Evolutionary conservation across 2,113 vertebrate species (phyloP).

Genomic region (Bucco capensis): DNA sequence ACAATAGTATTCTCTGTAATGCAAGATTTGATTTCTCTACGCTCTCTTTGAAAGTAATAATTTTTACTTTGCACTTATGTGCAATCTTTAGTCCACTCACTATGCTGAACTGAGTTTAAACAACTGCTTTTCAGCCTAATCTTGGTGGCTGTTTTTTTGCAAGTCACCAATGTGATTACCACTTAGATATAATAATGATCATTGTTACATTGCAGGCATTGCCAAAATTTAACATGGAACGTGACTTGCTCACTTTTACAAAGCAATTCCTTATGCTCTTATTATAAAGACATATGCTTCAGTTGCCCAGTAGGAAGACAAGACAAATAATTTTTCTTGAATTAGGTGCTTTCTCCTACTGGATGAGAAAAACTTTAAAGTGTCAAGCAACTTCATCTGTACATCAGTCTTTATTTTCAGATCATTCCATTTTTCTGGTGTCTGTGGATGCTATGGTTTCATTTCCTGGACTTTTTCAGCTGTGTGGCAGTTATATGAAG

Average conservation of each 20-base stretch:
- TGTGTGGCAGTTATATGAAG: background rate
- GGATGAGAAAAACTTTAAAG: background rate
- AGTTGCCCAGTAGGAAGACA: background rate
- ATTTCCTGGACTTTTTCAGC: background rate
- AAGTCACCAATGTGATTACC: background rate
- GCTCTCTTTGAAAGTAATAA: background rate
- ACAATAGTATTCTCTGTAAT: background rate
- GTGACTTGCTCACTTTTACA: background rate
- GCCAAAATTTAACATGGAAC: background rate
- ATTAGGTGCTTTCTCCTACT: background rate
- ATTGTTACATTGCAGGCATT: background rate
- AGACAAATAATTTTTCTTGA: background rate
- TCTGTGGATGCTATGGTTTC: background rate
- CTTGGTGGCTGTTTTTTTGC: background rate
- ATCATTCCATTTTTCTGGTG: background rate
- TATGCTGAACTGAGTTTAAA: background rate
- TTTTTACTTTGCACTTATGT: background rate
- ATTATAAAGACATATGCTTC: background rate
- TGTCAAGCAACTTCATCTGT: background rate
- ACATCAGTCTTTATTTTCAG: background rate
- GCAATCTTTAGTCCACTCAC: background rate
- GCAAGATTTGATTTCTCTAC: background rate
- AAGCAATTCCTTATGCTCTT: background rate
- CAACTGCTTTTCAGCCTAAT: background rate
- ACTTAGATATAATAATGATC: background rate